phyloP scores from a whole-genome alignment of 2,888 invertebrate genomes.

The Sclerodermus sp. region DNA sequence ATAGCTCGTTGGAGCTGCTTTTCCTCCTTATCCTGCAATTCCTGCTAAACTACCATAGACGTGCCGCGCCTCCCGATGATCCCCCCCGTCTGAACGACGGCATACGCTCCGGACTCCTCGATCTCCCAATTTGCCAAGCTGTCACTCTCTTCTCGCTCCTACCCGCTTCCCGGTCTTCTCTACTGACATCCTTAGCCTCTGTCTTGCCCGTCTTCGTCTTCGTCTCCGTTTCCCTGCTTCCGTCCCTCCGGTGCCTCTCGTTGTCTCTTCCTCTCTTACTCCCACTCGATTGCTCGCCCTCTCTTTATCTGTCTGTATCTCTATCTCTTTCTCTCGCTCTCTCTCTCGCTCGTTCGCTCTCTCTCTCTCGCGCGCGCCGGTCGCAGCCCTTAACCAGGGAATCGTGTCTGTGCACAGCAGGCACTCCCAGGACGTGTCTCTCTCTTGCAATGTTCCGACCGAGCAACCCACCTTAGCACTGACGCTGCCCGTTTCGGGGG shows the following conservation, averaged over 20 bases:
- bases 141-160: not conserved
- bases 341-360: conserved; percentile 15
- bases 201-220: conserved; percentile 1
- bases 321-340: conserved; percentile 5
- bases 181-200: too few species aligned
- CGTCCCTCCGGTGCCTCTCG: not conserved
- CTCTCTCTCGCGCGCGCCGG: not conserved
- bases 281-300: conserved; percentile 22
- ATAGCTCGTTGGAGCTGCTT: not conserved
- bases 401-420: conserved; percentile 36
- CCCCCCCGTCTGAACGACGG: conserved; percentile 4
- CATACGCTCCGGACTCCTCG: not conserved
- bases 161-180: too few species aligned
- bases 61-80: conserved; percentile 5
- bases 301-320: conserved; percentile 3
- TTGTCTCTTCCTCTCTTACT: conserved; percentile 11
- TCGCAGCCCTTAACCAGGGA: conserved; percentile 25
- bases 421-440: conserved; percentile 53
- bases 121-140: not conserved
- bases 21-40: not conserved
- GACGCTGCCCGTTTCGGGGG: conserved; percentile 51
- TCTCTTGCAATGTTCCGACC: conserved; percentile 50
- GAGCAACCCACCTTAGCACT: conserved; percentile 55
- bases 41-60: not conserved
- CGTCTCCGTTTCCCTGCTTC: not conserved